These are phyloP conservation scores for Phocides pigmalion DNA, from an alignment of 1,140 invertebrate genomes.

Conservation along the genomic window DNA sequence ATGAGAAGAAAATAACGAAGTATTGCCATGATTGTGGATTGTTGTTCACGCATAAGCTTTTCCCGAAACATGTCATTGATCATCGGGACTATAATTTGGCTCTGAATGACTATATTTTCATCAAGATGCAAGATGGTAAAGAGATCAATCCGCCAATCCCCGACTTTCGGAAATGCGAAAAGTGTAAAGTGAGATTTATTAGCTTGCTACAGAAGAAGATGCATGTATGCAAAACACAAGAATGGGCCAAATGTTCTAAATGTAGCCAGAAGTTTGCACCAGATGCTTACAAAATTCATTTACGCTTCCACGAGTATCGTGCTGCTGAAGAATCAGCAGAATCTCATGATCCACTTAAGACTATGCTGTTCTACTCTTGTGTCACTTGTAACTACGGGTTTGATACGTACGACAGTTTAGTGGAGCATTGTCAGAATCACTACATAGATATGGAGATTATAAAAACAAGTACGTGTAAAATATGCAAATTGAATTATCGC, in stretches of 20 bases:
- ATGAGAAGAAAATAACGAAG: not conserved
- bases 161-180: conserved; percentile 36
- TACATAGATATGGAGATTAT: conserved; percentile 38
- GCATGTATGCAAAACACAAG: conserved; percentile 25
- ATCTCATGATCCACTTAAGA: too few species aligned
- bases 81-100: conserved; percentile 31
- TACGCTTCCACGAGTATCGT: conserved; percentile 41
- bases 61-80: conserved; percentile 18
- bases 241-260: not conserved
- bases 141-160: conserved; percentile 37
- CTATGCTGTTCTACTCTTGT: conserved; percentile 43
- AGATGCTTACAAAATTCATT: conserved; percentile 42
- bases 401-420: conserved; percentile 19
- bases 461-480: not conserved
- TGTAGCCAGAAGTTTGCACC: conserved; percentile 38
- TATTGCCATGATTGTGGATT: conserved; percentile 40
- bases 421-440: conserved; percentile 48
- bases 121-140: conserved; percentile 30
- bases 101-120: conserved; percentile 33
- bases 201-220: not conserved
- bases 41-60: conserved; percentile 26
- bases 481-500: conserved; percentile 11
- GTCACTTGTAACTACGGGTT: conserved; percentile 36
- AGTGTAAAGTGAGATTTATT: conserved; percentile 35
- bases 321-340: too few species aligned